Evolutionary conservation across 2,797 vertebrate species (phyloP).

Genomic region (Phyllotis vaccarum): DNA sequence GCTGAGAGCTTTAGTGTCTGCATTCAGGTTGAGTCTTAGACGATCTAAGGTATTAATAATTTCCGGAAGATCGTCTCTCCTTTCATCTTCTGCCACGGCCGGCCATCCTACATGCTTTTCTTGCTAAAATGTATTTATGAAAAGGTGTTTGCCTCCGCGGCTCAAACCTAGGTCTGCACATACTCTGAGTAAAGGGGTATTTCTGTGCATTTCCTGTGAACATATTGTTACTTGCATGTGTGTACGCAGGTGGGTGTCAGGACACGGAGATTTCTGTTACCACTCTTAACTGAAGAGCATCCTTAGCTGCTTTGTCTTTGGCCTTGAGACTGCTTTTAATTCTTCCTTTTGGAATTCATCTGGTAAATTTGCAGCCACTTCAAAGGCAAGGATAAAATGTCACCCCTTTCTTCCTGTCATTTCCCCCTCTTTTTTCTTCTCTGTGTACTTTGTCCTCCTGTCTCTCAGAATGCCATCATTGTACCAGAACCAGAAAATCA

Average conservation of each 20-base stretch:
- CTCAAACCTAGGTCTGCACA: background rate
- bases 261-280: background rate
- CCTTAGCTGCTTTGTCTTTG: background rate
- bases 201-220: background rate
- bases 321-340: background rate
- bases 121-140: constrained; percentile 6
- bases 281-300: background rate
- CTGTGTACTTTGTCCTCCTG: background rate
- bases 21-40: constrained; percentile 92
- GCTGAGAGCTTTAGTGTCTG: constrained; percentile 94
- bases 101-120: background rate
- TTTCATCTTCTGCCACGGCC: constrained; percentile 18
- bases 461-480: background rate
- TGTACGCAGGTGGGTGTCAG: background rate
- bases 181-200: background rate
- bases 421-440: background rate
- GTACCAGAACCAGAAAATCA: background rate
- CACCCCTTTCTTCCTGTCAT: background rate
- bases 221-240: background rate
- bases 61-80: constrained; percentile 80
- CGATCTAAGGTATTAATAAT: constrained; percentile 85
- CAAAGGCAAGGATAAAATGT: background rate
- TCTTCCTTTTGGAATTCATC: constrained; percentile 33
- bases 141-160: background rate
- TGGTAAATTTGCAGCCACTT: constrained; percentile 27